Base-by-base conservation (phyloP, 2,797 vertebrate genomes). In the Denticeps clupeoides region DNA sequence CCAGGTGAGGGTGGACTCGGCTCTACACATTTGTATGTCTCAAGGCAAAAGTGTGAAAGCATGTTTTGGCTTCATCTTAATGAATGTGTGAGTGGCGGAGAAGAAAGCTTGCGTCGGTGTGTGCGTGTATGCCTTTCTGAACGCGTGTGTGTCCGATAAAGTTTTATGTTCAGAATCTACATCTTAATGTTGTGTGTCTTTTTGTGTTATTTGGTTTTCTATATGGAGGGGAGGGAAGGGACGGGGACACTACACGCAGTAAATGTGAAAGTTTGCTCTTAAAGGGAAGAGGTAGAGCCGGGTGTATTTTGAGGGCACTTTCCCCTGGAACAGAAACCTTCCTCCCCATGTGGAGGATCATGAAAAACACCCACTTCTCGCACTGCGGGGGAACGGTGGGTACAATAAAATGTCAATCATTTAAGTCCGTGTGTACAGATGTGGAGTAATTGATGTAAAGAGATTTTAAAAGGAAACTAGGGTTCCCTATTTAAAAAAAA, bases 11-110 rank as follows among this genome's bases (percentile, higher is more conserved):
- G 47, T 62, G 27, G 71, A 63, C 64, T 64, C 64, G 63, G 71
- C 69, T 69, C 58, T 77, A 71, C 75, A 71, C 70, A 74, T 72
- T 71, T 68, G 70, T 73, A 45, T 31, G 24, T 23, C n/a, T 32
- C 49, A 26, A 26, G 53, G 35, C 31, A 53, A 40, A 23, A 41
- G 43, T 4, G 43, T 37, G 27, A 37, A 49, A 41, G 45, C 43
- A 24, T 51, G 28, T 22, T 56, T 32, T 47, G 38, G 32, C 38
- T 29, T 24, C 38, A 51, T 41, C 56, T 54, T 50, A 32, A 52
- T 25, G 22, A 7, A 6, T 19, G 16, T 38, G 10, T 18, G 23
- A 4, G 48, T 15, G 32, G 13, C 5, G 1, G 7, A 7, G 9
- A 8, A 3, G 56, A 31, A 27, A 41, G 51, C 16, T 41, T 49